Evolutionary conservation across 2,888 invertebrate species (phyloP).

Genomic region (Cryptocheilus praepositus): DNA sequence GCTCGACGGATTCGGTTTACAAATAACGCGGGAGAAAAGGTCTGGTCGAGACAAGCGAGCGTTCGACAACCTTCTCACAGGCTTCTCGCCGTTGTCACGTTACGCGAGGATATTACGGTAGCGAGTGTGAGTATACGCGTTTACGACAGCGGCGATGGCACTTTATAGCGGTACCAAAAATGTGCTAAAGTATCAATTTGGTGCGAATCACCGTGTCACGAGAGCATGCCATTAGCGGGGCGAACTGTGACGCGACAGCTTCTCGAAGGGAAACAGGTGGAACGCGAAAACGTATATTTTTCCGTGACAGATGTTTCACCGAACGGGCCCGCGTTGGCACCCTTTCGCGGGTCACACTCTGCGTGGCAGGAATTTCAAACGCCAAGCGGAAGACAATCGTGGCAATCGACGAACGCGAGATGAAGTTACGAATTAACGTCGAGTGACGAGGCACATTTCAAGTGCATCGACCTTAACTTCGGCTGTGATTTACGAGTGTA

Average conservation of each 20-base stretch:
- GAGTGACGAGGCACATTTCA: too few species aligned
- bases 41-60: background rate
- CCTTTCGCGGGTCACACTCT: too few species aligned
- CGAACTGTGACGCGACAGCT: background rate
- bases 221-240: background rate
- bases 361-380: too few species aligned
- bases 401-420: too few species aligned
- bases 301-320: too few species aligned
- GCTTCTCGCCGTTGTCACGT: background rate
- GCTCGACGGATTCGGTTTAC: constrained; percentile 36
- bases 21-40: background rate
- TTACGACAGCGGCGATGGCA: constrained; percentile 3
- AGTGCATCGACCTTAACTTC: too few species aligned
- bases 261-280: too few species aligned
- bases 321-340: too few species aligned
- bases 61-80: background rate
- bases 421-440: too few species aligned
- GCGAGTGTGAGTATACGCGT: background rate
- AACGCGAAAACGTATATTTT: too few species aligned
- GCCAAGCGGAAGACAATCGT: too few species aligned
- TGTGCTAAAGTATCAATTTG: background rate
- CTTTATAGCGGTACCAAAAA: constrained; percentile 18
- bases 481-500: constrained; percentile 4
- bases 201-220: background rate
- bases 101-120: background rate